Base-by-base conservation (phyloP, 2,113 vertebrate genomes). In the Dermatemys mawii region DNA sequence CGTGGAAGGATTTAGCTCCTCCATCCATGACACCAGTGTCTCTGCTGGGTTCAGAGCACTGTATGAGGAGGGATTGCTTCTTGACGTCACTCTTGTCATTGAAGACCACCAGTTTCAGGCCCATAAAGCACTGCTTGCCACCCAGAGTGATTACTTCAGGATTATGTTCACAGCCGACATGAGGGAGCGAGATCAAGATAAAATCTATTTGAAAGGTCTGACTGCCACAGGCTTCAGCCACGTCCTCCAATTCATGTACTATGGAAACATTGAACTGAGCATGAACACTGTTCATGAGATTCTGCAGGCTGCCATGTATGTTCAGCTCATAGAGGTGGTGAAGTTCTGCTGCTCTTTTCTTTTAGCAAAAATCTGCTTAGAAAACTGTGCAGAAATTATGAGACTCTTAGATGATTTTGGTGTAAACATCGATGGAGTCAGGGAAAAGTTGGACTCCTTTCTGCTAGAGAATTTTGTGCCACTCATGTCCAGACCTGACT, bases 81-180 rank as follows among this genome's bases (percentile, higher is more conserved):
- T 99, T 95, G 99, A 99, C 91, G 99, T 99, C 97, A 99, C 99
- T 51, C 98, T 99, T 97, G 97, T 99, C 97, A 99, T 99, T 96
- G 99, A 99, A 97, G 99, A 99, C 97, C 99, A 99, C 97, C 99
- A 99, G 95, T 99, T 99, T 98, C 99, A 99, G 98, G 99, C 99
- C 87, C 99, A 99, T 98, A 99, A 99, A 98, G 99, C 99, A 41
- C 98, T 99, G 75, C 98, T 99, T 98, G 99, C 99, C 96, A 99
- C 99, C 19, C 99, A 99, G 98, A 99, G 99, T 96, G 99, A 99
- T 98, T 99, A 99, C 98, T 99, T 99, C 98, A 98, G 99, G 97
- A 99, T 99, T 94, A 99, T 99, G 99, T 99, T 99, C 98, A 99
- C 99, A 26, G 99, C 99, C 12, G 99, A 99, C 98, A 99, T 99